Evolutionary conservation across 2,797 vertebrate genomes (phyloP).

Genomic region (Dromococcyx pavoninus): DNA sequence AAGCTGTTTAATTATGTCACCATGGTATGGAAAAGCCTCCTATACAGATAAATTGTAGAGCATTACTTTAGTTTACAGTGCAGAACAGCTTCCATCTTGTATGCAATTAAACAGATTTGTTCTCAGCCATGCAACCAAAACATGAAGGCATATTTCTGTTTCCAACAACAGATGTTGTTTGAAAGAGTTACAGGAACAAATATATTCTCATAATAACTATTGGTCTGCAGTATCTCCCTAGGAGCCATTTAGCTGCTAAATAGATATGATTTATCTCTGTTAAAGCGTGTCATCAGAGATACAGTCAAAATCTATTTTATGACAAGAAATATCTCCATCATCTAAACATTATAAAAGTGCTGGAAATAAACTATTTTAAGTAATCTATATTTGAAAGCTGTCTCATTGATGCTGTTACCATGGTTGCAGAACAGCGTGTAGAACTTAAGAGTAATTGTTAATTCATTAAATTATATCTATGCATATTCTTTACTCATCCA

Average conservation of each 20-base stretch:
- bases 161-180: conserved; percentile 35
- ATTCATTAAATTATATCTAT: background rate
- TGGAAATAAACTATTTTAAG: background rate
- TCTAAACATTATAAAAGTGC: background rate
- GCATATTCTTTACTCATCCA: background rate
- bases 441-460: background rate
- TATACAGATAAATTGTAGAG: background rate
- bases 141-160: background rate
- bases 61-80: background rate
- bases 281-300: background rate
- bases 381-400: background rate
- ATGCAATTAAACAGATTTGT: conserved; percentile 28
- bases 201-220: background rate
- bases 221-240: background rate
- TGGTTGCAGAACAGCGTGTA: background rate
- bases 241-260: background rate
- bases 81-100: conserved; percentile 5
- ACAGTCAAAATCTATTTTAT: background rate
- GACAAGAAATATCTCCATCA: background rate
- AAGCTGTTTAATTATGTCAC: background rate
- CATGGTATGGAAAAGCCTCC: background rate
- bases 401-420: background rate
- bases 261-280: background rate
- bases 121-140: conserved; percentile 39
- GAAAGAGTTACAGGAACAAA: background rate